Percentiles rank a stretch among this genome's conserved stretches.
Conservation (phyloP, 2,888 invertebrate genomes). For the Pollenia angustigena region DNA sequence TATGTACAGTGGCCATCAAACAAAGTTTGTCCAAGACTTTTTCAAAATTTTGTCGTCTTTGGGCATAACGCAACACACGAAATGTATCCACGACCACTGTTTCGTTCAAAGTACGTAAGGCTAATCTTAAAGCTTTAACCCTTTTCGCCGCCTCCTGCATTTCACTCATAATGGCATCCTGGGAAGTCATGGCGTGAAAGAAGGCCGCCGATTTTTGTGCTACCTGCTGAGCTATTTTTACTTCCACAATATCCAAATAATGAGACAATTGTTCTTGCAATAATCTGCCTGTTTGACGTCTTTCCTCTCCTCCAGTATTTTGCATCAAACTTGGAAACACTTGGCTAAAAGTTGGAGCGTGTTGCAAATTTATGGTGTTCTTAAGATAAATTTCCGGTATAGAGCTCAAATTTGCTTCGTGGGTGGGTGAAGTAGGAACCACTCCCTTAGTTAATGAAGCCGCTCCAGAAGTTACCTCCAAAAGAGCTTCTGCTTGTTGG, state of each 20-base stretch:
- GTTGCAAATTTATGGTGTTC: constrained; percentile 91
- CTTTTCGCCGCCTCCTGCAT: constrained; percentile 93
- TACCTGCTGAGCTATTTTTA: constrained; percentile 82
- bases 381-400: constrained; percentile 95
- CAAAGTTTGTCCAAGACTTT: constrained; percentile 91
- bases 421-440: constrained; percentile 74
- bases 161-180: constrained; percentile 98
- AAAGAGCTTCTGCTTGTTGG: constrained; percentile 73
- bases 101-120: constrained; percentile 91
- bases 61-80: constrained; percentile 89
- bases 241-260: constrained; percentile 96
- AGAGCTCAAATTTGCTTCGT: constrained; percentile 85
- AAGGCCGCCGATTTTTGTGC: constrained; percentile 98
- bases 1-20: constrained; percentile 97
- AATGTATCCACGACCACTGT: constrained; percentile 92
- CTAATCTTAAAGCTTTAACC: constrained; percentile 89
- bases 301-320: constrained; percentile 77
- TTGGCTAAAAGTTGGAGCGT: constrained; percentile 91
- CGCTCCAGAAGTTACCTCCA: constrained; percentile 55
- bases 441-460: background rate
- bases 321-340: constrained; percentile 90
- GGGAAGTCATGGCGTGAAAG: constrained; percentile 99
- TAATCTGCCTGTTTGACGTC: constrained; percentile 86
- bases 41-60: constrained; percentile 87
- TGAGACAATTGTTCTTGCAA: constrained; percentile 96